Base-by-base conservation (phyloP, 2,888 invertebrate genomes). In the Galerucella nymphaeae region DNA sequence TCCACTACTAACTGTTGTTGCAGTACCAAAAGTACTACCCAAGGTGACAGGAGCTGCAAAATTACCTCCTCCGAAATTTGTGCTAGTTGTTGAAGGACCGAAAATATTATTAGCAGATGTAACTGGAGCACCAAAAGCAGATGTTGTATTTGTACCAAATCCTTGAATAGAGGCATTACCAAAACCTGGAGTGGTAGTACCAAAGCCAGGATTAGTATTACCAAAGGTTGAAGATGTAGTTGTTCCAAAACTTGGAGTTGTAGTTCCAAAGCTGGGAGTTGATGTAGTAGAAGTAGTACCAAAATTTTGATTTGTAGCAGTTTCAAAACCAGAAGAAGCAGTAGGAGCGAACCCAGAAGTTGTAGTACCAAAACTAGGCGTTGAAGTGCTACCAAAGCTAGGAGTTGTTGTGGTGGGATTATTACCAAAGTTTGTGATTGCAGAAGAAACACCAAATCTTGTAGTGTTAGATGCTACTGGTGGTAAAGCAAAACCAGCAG, bases 241-340 rank as follows among this genome's bases (percentile, higher is more conserved):
- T 18, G 13, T 23, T 14, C 59, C 66, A 45, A 58, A 57, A 23
- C 66, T 66, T 6, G 66, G 42, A 30, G 55, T 74, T 9, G 70
- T 42, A 57, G 53, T 61, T 20, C 76, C 77, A 72, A 77, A 77
- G 18, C 53, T 57, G 9, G 50, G n/a, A n/a, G 66, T 45, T 16
- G 59, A 38, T 38, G 30, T 38, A 38, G 30, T 38, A 38, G 30
- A 38, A 38, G 30, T 53, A 38, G 66, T 71, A 18, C 71, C 71
- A 67, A 75, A 73, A 16, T 66, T 61, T 2, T 71, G 58, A 14
- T 42, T 62, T 11, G 10, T 20, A 23, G 66, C 18, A 16, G 71
- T 58, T 38, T 8, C 30, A 38, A 38, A 30, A 30, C 23, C 23
- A 3, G 23, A 30, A 20, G 62, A 3, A 10, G n/a, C 23, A 45